Percentiles rank a stretch among this genome's conserved stretches.
Conservation (phyloP, 2,113 vertebrate genomes). For the Amblyornis subalaris region DNA sequence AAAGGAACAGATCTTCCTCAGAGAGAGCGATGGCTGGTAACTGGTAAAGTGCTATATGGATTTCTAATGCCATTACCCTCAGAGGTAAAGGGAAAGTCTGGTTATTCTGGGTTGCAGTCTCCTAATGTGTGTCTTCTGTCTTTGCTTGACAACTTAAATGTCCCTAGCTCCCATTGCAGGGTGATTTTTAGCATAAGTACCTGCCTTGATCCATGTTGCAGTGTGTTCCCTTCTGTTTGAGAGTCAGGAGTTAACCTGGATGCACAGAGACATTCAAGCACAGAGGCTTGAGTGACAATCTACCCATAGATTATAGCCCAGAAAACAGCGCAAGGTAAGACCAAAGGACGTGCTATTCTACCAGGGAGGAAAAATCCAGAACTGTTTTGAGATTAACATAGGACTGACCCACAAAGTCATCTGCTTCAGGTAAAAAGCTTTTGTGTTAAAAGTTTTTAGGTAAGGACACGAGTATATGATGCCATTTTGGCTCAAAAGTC, state of each 20-base stretch:
- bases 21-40: background rate
- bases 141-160: constrained; percentile 11
- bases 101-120: background rate
- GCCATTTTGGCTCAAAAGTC: background rate
- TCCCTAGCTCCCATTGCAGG: background rate
- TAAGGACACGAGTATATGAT: background rate
- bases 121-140: constrained; percentile 35
- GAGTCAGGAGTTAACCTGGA: background rate
- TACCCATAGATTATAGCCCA: background rate
- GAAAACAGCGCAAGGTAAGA: background rate
- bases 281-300: background rate
- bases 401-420: background rate
- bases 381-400: background rate
- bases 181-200: constrained; percentile 38
- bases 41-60: background rate
- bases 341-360: background rate
- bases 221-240: background rate
- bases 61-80: constrained; percentile 25
- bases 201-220: background rate
- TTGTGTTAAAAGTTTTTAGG: background rate
- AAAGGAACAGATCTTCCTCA: background rate
- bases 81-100: background rate
- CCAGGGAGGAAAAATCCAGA: background rate
- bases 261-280: background rate
- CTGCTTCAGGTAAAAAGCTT: background rate